Conservation (phyloP, 2,113 vertebrate species). For the Taurulus bubalis region DNA sequence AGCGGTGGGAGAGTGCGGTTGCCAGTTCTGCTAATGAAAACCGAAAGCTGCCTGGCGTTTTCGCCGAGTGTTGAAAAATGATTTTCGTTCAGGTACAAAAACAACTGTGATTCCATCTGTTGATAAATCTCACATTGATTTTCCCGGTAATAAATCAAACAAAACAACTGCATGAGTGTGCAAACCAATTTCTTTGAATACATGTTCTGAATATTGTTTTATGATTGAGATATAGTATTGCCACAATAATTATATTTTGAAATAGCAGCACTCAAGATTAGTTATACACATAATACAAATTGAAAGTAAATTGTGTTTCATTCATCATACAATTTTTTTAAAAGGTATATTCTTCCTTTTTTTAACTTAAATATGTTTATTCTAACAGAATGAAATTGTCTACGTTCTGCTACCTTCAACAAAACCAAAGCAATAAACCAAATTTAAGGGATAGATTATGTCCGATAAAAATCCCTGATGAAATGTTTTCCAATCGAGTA, state of each 20-base stretch:
- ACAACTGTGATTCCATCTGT: constrained; percentile 50
- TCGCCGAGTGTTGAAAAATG: constrained; percentile 32
- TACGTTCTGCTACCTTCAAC: background rate
- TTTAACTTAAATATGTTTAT: constrained; percentile 4
- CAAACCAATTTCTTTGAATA: constrained; percentile 43
- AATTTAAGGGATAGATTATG: background rate
- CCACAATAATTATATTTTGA: constrained; percentile 19
- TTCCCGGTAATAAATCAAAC: constrained; percentile 40
- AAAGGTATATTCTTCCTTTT: background rate
- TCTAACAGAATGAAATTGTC: background rate
- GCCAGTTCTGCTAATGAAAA: constrained; percentile 59
- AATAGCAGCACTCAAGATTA: constrained; percentile 33
- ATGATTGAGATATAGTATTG: constrained; percentile 35
- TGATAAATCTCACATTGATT: constrained; percentile 62
- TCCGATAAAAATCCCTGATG: background rate
- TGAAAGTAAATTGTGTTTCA: constrained; percentile 3
- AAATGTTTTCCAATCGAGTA: background rate
- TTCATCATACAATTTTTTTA: background rate
- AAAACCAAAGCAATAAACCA: background rate
- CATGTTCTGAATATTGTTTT: constrained; percentile 50
- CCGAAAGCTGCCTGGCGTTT: constrained; percentile 46
- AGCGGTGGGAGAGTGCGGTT: constrained; percentile 13
- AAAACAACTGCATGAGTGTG: constrained; percentile 42
- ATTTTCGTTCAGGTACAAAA: constrained; percentile 54
- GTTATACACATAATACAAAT: constrained; percentile 10